Conservation (phyloP, 2,888 invertebrate species). For the Acrobasis suavella region DNA sequence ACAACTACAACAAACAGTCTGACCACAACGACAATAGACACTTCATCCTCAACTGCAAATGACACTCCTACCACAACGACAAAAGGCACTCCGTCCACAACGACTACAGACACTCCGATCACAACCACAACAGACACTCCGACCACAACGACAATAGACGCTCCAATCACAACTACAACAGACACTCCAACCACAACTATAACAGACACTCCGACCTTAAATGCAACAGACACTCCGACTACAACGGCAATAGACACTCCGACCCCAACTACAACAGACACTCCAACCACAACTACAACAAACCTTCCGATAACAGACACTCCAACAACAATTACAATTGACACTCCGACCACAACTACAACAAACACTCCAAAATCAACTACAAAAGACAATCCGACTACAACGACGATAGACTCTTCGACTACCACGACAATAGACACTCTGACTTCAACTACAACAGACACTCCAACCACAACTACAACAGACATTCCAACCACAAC, state of each 20-base stretch:
- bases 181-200: conserved; percentile 6
- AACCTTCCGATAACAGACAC: conserved; percentile 15
- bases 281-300: conserved; percentile 8
- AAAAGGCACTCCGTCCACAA: conserved; percentile 15
- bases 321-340: neutral
- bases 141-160: neutral
- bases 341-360: conserved; percentile 18
- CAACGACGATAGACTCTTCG: conserved; percentile 15
- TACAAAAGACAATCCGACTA: conserved; percentile 4
- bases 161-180: conserved; percentile 12
- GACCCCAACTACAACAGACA: conserved; percentile 20
- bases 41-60: conserved; percentile 11
- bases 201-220: too few species aligned
- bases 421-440: conserved; percentile 19
- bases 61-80: conserved; percentile 1
- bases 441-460: conserved; percentile 15
- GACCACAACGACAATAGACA: neutral
- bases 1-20: conserved; percentile 11
- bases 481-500: neutral
- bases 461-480: conserved; percentile 16
- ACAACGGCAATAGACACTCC: conserved; percentile 17
- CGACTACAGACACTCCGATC: neutral
- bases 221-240: too few species aligned
- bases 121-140: neutral
- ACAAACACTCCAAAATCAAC: conserved; percentile 1